Percentiles rank a stretch among this genome's conserved stretches.
These are phyloP conservation scores for Tricholauxania praeusta DNA, from an alignment of 2,888 invertebrate genomes.

Conservation along the genomic window DNA sequence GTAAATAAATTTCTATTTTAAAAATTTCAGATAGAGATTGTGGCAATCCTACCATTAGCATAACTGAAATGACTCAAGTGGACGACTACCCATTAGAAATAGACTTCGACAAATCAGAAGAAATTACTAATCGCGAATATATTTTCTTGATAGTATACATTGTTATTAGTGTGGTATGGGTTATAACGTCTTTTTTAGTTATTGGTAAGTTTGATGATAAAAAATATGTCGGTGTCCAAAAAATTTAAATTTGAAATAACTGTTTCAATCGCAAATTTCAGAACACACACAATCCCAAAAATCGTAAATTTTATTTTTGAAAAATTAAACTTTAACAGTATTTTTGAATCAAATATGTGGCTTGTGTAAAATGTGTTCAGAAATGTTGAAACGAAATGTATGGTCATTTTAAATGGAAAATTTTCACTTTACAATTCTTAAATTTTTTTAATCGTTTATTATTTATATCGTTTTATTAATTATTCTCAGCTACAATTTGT, in stretches of 20 bases:
- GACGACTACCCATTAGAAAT: conserved; percentile 46
- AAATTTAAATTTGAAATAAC: neutral
- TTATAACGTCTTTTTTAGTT: conserved; percentile 57
- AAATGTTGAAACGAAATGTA: too few species aligned
- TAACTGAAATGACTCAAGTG: too few species aligned
- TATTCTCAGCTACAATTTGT: conserved; percentile 56
- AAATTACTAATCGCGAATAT: conserved; percentile 55
- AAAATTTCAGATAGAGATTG: conserved; percentile 53
- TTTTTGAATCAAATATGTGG: too few species aligned
- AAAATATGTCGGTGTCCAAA: too few species aligned
- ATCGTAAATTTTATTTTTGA: too few species aligned
- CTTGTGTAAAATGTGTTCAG: too few species aligned
- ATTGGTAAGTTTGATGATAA: conserved; percentile 53
- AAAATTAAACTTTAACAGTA: too few species aligned
- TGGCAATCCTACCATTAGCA: conserved; percentile 46
- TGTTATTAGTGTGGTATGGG: conserved; percentile 59
- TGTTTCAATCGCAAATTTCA: neutral
- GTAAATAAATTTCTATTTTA: too few species aligned
- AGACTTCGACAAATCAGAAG: conserved; percentile 53
- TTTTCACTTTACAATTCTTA: too few species aligned
- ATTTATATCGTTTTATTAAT: neutral
- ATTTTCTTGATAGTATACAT: conserved; percentile 60
- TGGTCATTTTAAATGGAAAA: too few species aligned
- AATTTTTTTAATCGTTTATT: too few species aligned
- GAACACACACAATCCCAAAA: neutral